Conservation (phyloP, 1,140 invertebrate species). For the Conus ventricosus region DNA sequence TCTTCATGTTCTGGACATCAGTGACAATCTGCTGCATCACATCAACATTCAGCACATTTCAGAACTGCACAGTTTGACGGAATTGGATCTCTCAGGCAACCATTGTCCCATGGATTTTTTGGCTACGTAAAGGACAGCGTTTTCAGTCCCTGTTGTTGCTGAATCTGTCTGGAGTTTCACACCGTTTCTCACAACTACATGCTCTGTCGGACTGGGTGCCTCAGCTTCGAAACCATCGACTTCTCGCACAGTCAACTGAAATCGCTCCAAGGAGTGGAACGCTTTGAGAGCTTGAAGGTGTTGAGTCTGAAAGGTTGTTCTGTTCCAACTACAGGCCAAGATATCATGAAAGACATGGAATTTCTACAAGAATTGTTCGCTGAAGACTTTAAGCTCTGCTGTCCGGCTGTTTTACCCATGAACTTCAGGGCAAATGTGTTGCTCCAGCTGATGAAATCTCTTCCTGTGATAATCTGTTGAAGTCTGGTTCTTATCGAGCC, state of each 20-base stretch:
- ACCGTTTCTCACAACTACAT: no score
- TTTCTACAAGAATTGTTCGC: not conserved
- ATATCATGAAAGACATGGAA: not conserved
- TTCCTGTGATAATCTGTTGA: conserved; percentile 5
- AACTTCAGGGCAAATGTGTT: not conserved
- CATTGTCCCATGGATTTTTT: not conserved
- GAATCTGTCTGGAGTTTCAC: not conserved
- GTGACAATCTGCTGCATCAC: not conserved
- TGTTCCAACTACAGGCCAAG: not conserved
- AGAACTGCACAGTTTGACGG: no score
- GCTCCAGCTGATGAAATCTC: not conserved
- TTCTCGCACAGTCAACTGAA: not conserved
- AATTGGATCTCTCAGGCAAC: not conserved
- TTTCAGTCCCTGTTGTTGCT: no score
- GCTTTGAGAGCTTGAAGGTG: not conserved
- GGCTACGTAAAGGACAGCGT: no score
- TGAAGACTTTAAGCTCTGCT: not conserved
- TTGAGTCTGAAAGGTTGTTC: not conserved
- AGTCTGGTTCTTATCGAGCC: not conserved
- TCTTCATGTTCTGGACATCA: not conserved
- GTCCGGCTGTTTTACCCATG: not conserved
- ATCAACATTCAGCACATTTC: not conserved
- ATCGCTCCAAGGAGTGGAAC: not conserved
- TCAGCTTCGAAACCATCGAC: not conserved
- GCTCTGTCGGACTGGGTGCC: not conserved